Evolutionary conservation across 2,113 vertebrate genomes (phyloP), one percentile per base, ranked within the genome.

Genomic region (Cathartes aura): DNA sequence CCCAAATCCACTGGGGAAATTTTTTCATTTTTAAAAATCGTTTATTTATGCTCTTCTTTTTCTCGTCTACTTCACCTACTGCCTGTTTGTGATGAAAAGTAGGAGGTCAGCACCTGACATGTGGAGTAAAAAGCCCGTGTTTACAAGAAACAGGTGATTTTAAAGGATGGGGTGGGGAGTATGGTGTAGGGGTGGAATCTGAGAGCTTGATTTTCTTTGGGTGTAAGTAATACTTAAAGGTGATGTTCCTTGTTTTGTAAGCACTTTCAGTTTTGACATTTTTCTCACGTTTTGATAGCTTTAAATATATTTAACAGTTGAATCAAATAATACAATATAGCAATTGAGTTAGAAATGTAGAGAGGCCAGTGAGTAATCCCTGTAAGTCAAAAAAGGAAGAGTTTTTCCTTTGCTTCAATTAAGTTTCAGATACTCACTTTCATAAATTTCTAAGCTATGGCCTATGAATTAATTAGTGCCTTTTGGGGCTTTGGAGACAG

Each of bases 381-480:
- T 75, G 1, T 26, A 72, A 75, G 43, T 60, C 17, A 78, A 48
- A 95, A 93, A 88, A 45, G 17, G 32, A 71, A 40, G 62, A 43
- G 11, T 43, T 59, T 70, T 92, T 76, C 43, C 8, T 67, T 75
- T 82, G n/a, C 67, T 83, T 87, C 63, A 60, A 9, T 90, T 88
- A 67, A 38, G 27, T 85, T 82, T 85, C 34, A 80, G 32, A 53
- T 90, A 84, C 11, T 81, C 76, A 71, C 43, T 85, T 81, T 64
- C 71, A 87, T 89, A 76, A 94, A 63, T 90, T 82, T 93, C 74
- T 93, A 42, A 96, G 42, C 12, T 85, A 7, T 82, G 42, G 50
- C 53, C 29, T 94, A 36, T 91, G 87, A 96, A 87, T 93, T 91
- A 95, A 84, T 89, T 67, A 84, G 48, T 72, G 66, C 20, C 60